Evolutionary conservation across 2,888 invertebrate genomes (phyloP).

Genomic region (Lordiphosa fenestrarum): DNA sequence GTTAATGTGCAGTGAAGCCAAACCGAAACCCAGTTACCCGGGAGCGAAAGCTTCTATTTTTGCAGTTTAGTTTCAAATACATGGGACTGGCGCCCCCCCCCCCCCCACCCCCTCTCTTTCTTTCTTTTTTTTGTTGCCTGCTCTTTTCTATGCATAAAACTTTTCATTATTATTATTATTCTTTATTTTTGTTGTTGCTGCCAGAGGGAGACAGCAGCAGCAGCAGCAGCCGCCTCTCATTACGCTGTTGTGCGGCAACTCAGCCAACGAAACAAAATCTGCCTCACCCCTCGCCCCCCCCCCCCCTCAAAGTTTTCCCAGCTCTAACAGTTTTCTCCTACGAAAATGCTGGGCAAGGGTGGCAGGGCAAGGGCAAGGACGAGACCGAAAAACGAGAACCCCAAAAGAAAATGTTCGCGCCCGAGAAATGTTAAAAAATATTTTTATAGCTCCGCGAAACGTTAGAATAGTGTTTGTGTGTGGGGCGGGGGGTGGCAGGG

Average conservation of each 20-base stretch:
- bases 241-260: slow-evolving; percentile 40
- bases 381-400: slow-evolving; percentile 35
- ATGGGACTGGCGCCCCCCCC: slow-evolving; percentile 18
- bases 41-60: slow-evolving; percentile 48
- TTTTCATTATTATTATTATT: slow-evolving; percentile 69
- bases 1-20: slow-evolving; percentile 59
- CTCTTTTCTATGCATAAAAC: slow-evolving; percentile 60
- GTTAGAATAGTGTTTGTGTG: slow-evolving; percentile 72
- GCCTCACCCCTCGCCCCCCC: neutral
- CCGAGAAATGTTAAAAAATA: slow-evolving; percentile 72
- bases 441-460: slow-evolving; percentile 72
- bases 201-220: slow-evolving; percentile 6
- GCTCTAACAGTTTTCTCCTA: slow-evolving; percentile 66
- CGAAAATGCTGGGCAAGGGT: slow-evolving; percentile 30
- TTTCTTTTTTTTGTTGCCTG: slow-evolving; percentile 48
- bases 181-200: slow-evolving; percentile 22
- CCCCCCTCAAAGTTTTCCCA: slow-evolving; percentile 52
- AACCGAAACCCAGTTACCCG: neutral
- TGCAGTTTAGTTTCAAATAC: slow-evolving; percentile 74
- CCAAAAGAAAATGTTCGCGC: slow-evolving; percentile 61
- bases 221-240: slow-evolving; percentile 27
- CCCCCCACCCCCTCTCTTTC: neutral
- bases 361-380: slow-evolving; percentile 26
- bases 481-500: neutral
- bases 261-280: slow-evolving; percentile 20